Evolutionary conservation across 2,113 vertebrate species (phyloP), one percentile per base, ranked within the genome.

Genomic region (Beaufortia kweichowensis): DNA sequence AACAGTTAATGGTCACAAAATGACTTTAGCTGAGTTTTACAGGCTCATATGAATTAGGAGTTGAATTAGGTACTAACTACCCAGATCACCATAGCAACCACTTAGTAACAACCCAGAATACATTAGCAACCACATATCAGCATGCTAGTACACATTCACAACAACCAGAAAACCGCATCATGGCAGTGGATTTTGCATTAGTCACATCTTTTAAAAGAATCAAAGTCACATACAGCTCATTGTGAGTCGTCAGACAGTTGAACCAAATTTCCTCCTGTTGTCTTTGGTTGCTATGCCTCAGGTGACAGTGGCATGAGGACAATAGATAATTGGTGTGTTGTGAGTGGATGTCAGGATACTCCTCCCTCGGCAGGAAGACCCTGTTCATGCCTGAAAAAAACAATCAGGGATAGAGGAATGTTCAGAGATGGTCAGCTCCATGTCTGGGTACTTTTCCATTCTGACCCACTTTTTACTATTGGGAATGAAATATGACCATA

Each of bases 291-390:
- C 26, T 29, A 55, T n/a, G 61, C 17, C 66, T 61, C 33, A 63
- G 53, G 67, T 72, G 33, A 72, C 55, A n/a, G 31, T 77, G 17
- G n/a, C 28, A 60, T 41, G 24, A 64, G 35, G 62, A 80, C 69
- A 74, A 83, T 77, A 17, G 39, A 9, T 5, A 31, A 43, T n/a
- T 56, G 50, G n/a, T 55, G 43, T 71, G 29, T 43, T 46, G 59
- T 29, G 35, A 70, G 46, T 14, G 61, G 56, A 67, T 11, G 41
- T 75, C 73, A 79, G 77, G 77, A 82, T 72, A 68, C 67, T 23
- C 72, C 74, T 65, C 73, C 71, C 35, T 46, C 53, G n/a, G n/a
- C 28, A 78, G 33, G 33, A 53, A 62, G 46, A 64, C 63, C 80
- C 19, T 43, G 4, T 74, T 71, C 46, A 61, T 76, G 53, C 39